Percentiles rank a stretch among this genome's conserved stretches.
These are phyloP conservation scores for Drosophila athabasca DNA, from an alignment of 1,140 invertebrate genomes.

Conservation along the genomic window DNA sequence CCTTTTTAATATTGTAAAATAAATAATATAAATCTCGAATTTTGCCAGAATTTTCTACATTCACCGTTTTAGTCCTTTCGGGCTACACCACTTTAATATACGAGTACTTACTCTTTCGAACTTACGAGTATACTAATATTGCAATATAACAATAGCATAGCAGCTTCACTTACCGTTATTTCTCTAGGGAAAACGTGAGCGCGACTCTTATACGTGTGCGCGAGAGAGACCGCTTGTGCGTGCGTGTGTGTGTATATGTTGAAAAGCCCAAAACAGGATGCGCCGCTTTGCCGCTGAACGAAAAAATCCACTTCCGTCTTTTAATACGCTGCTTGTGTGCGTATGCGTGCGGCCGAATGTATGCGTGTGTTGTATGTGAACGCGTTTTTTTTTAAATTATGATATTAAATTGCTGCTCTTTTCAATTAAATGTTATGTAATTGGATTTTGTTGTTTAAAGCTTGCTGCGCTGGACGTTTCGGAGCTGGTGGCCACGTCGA, in stretches of 20 bases:
- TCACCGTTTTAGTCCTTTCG: too few species aligned
- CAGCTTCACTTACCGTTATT: slow-evolving; percentile 39
- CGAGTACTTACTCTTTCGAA: too few species aligned
- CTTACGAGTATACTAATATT: too few species aligned
- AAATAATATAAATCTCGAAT: too few species aligned
- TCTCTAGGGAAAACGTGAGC: neutral
- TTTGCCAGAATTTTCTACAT: too few species aligned
- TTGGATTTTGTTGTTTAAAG: slow-evolving; percentile 29
- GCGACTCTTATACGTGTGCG: slow-evolving; percentile 40
- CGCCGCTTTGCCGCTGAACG: slow-evolving; percentile 57
- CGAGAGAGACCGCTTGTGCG: slow-evolving; percentile 19
- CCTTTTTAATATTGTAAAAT: too few species aligned
- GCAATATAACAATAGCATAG: neutral
- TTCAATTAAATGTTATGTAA: slow-evolving; percentile 51
- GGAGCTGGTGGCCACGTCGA: slow-evolving; percentile 7
- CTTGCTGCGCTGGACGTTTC: neutral
- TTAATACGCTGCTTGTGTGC: slow-evolving; percentile 36
- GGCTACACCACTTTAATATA: too few species aligned
- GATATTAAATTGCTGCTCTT: slow-evolving; percentile 33
- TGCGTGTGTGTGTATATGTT: slow-evolving; percentile 28
- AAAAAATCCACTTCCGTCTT: slow-evolving; percentile 73
- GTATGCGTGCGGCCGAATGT: too few species aligned
- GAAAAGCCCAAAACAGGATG: slow-evolving; percentile 70
- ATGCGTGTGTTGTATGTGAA: slow-evolving; percentile 5
- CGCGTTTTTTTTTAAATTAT: slow-evolving; percentile 43